Conservation (phyloP, 1,140 invertebrate species). For the Nautilus pompilius region DNA sequence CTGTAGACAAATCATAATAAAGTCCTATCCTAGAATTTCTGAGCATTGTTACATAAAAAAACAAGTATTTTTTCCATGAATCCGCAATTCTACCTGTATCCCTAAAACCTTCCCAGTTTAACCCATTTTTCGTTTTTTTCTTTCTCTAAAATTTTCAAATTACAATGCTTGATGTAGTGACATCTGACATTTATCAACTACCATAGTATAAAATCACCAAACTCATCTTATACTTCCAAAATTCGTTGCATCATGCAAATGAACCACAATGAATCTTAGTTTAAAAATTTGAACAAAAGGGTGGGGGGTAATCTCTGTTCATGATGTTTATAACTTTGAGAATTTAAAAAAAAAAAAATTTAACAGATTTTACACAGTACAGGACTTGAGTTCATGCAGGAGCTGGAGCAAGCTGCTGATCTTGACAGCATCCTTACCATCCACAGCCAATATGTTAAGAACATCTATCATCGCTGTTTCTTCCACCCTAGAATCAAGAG, state of each 20-base stretch:
- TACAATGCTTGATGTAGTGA: background rate
- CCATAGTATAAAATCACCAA: background rate
- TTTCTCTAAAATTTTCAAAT: too few species aligned
- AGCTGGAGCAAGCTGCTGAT: slow-evolving; percentile 56
- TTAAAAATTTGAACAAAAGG: background rate
- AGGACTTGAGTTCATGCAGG: slow-evolving; percentile 56
- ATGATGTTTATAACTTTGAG: too few species aligned
- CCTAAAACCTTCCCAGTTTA: too few species aligned
- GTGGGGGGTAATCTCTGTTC: background rate
- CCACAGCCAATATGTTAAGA: slow-evolving; percentile 38
- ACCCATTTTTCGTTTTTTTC: too few species aligned
- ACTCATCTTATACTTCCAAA: too few species aligned
- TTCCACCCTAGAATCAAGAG: slow-evolving; percentile 37
- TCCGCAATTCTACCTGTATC: too few species aligned
- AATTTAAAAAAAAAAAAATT: too few species aligned
- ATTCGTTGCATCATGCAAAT: too few species aligned
- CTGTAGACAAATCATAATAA: background rate
- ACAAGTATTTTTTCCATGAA: background rate
- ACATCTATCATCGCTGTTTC: slow-evolving; percentile 44
- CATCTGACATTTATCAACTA: background rate
- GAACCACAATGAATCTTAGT: background rate
- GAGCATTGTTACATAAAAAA: background rate
- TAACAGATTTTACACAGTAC: slow-evolving; percentile 59
- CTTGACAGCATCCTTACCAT: slow-evolving; percentile 52
- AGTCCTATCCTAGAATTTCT: background rate